Conservation (phyloP, 2,113 vertebrate genomes). For the Sander lucioperca region DNA sequence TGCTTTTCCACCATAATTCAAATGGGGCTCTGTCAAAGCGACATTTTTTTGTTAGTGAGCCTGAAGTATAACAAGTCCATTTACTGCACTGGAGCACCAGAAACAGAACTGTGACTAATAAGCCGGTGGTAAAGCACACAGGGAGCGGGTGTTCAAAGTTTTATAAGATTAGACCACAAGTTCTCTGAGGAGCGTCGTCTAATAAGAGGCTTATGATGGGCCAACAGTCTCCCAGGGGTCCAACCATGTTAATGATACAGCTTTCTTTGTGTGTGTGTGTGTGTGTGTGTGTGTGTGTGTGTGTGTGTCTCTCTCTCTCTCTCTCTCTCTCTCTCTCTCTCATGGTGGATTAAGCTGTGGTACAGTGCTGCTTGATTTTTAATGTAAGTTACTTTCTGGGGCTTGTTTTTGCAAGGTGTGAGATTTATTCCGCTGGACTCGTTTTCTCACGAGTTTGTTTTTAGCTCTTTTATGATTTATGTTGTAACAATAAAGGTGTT, state of each 20-base stretch:
- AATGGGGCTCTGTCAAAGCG: constrained; percentile 6
- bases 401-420: constrained; percentile 53
- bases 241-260: constrained; percentile 62
- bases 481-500: constrained; percentile 65
- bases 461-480: constrained; percentile 50
- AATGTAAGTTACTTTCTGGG: constrained; percentile 23
- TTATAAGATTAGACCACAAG: constrained; percentile 76
- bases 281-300: too few species aligned
- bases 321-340: constrained; percentile 19
- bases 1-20: constrained; percentile 54
- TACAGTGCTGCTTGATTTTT: constrained; percentile 30
- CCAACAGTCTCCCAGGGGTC: constrained; percentile 60
- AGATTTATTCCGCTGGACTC: constrained; percentile 52
- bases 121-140: constrained; percentile 59
- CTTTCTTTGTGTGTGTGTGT: not conserved
- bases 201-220: constrained; percentile 74
- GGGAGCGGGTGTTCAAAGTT: constrained; percentile 59
- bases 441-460: constrained; percentile 37
- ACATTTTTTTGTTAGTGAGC: constrained; percentile 25
- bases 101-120: constrained; percentile 57
- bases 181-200: constrained; percentile 66
- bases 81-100: constrained; percentile 37
- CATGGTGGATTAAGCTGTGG: constrained; percentile 48
- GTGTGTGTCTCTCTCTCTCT: constrained; percentile 7
- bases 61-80: constrained; percentile 40